Evolutionary conservation across 2,888 invertebrate genomes (phyloP).

Genomic region (Pristionchus japonicus): DNA sequence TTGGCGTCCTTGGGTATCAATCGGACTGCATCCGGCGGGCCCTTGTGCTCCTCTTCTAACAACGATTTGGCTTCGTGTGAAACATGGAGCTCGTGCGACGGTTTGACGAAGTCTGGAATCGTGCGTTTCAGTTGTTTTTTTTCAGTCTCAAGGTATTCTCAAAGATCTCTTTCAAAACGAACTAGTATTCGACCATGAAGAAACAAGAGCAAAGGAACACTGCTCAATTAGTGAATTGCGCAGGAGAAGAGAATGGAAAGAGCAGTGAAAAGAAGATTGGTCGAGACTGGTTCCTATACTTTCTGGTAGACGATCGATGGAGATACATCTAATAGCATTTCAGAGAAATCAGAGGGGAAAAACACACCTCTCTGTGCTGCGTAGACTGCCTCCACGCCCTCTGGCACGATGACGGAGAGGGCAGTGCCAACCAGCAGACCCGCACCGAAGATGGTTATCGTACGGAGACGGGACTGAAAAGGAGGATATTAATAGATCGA

Average conservation of each 20-base stretch:
- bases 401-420: conserved; percentile 96
- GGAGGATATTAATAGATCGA: neutral
- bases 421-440: conserved; percentile 97
- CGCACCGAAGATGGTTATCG: conserved; percentile 94
- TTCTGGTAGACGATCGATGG: neutral
- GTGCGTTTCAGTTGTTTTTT: no score
- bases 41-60: conserved; percentile 56
- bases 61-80: conserved; percentile 57
- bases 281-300: neutral
- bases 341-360: neutral
- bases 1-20: conserved; percentile 64
- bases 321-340: neutral
- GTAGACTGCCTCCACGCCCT: conserved; percentile 86
- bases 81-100: conserved; percentile 17
- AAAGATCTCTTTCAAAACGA: no score
- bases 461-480: conserved; percentile 89
- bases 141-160: no score
- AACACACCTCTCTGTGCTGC: conserved; percentile 50
- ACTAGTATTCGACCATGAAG: no score
- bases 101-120: neutral
- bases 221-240: neutral
- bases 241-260: neutral
- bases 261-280: neutral
- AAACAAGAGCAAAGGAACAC: conserved; percentile 35
- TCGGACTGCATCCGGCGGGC: conserved; percentile 51